Evolutionary conservation across 2,888 invertebrate species (phyloP), one percentile per base, ranked within the genome.

Genomic region (Malacosoma neustria): DNA sequence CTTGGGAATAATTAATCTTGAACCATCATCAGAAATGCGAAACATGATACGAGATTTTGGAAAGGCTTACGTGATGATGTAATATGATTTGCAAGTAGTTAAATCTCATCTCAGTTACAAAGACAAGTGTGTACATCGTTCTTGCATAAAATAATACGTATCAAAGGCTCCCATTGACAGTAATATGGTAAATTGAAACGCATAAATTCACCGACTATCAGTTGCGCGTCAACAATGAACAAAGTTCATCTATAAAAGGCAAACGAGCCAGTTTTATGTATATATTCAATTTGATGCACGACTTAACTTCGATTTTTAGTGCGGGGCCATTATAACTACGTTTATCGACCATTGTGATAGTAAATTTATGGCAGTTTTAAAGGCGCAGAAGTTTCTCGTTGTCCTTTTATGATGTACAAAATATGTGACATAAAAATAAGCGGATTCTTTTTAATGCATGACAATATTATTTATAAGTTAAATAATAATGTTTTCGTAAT

Each of bases 261-360:
- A 45, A 50, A 53, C 50, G 48, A 49, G 43, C 39, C 42, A 34
- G 45, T 52, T 63, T 68, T 65, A 65, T 64, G 63, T 60, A 65
- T 63, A 61, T 63, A 63, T 63, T 65, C 65, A 66, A 66, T 68
- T 67, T 66, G 57, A 66, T 62, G 64, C 66, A 61, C 58, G 63
- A 61, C 57, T 61, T 57, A 58, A 54, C 63, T 55, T 55, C 45
- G 37, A 51, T 56, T 46, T 46, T 53, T 62, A 61, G 53, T 51
- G 62, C 33, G 38, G 15, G 35, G 22, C 37, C 13, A 36, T 38
- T 39, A 14, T 35, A 35, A 38, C 34, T n/a, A 40, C 33, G 45
- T 36, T 29, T 14, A 34, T 41, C 11, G 30, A 29, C 35, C 30
- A 11, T 30, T n/a, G 32, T 11, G 30, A 29, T 30, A 29, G 12